Evolutionary conservation across 1,140 invertebrate genomes (phyloP), one percentile per base, ranked within the genome.

Genomic region (Rhopalosiphum padi): DNA sequence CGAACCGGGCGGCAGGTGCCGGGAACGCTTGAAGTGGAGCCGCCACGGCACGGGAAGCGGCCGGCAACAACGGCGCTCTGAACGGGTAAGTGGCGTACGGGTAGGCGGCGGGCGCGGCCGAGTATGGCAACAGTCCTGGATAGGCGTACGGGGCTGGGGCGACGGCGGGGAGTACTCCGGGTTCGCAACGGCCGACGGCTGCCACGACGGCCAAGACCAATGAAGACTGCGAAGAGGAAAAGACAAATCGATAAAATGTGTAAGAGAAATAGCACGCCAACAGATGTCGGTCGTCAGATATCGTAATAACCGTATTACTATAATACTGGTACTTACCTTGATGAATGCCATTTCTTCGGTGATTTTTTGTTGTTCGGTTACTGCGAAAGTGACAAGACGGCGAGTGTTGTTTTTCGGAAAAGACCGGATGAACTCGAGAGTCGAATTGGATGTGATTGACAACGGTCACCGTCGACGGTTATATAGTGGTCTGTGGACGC

Each of bases 1-100:
- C 53, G 77, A 51, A 91, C 30, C 90, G 55, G 94, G 94, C 94
- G 48, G 87, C 94, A 93, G 94, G 96, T 22, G 93, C 82, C 23
- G 93, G 86, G 22, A 53, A 37, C 25, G 85, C 46, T 0, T 87
- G 30, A 23, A 55, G 48, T 37, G 41, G 94, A 53, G 93, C n/a
- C 0, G 77, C 77, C 1, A 92, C 77, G 43, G 53, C 87, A 18
- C 87, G 68, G 43, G 82, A 35, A 0, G 88, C 94, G 53, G 91
- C 87, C 6, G 87, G 90, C 21, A 55, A 60, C n/a, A 93, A 43
- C 30, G 91, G 93, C 23, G 93, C 94, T 8, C 35, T 83, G 92
- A 82, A 90, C 11, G 94, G 94, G 87, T 77, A 90, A 35, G 93
- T n/a, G 83, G 92, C 83, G 35, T 53, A 92, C n/a, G 60, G 90